Conservation (phyloP, 2,888 invertebrate genomes). For the Lathronympha strigana region DNA sequence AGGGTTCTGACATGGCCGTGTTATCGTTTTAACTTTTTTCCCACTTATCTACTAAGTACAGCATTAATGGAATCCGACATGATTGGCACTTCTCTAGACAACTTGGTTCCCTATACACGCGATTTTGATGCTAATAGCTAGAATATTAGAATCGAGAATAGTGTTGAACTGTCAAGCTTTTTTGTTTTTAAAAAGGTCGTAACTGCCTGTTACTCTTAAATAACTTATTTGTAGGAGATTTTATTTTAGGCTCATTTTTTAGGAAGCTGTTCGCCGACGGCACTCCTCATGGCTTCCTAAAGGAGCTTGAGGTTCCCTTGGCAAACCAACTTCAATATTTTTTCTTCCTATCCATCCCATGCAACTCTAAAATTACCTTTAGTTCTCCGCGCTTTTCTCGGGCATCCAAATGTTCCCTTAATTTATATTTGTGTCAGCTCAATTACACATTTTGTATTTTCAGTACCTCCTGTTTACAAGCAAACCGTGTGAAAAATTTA, state of each 20-base stretch:
- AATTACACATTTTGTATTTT: too few relatives aligned
- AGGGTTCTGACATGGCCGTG: conserved; percentile 42
- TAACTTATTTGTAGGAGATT: background rate
- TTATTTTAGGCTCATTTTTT: conserved; percentile 15
- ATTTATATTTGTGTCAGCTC: too few relatives aligned
- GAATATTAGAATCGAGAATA: background rate
- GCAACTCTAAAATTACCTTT: too few relatives aligned
- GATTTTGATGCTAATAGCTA: background rate
- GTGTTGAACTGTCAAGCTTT: background rate
- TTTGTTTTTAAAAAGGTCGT: background rate
- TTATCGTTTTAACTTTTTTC: conserved; percentile 33
- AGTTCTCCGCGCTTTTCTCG: too few relatives aligned
- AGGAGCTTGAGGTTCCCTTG: background rate
- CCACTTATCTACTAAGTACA: conserved; percentile 33
- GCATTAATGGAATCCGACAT: conserved; percentile 33
- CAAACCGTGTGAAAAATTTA: too few relatives aligned
- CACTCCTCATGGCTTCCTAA: too few relatives aligned
- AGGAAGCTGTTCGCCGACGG: background rate
- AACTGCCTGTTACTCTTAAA: background rate
- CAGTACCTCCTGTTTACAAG: too few relatives aligned
- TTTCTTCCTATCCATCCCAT: too few relatives aligned
- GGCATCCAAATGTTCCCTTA: too few relatives aligned
- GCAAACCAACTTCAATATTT: background rate
- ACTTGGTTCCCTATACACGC: background rate
- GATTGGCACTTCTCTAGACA: conserved; percentile 25